Evolutionary conservation across 2,113 vertebrate genomes (phyloP), one percentile per base, ranked within the genome.

Genomic region (Chaetodon trifascialis): DNA sequence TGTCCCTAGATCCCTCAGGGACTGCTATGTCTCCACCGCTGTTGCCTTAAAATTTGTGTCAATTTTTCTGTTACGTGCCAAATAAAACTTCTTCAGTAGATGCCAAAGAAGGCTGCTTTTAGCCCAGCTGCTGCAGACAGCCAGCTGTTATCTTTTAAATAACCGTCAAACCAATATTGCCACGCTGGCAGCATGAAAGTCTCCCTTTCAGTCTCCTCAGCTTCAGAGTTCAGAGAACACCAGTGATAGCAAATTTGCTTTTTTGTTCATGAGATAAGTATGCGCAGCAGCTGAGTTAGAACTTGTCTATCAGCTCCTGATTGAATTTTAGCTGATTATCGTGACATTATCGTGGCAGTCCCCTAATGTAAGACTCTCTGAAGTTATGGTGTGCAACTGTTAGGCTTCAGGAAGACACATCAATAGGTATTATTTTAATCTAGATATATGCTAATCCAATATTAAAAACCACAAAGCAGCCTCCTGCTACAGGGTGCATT

Each of bases 71-170:
- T 47, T 59, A 76, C 51, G 58, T 63, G 23, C 63, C 56, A 56
- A 58, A 70, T 46, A 23, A 80, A n/a, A 62, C 21, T 34, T 80
- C 49, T 51, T 30, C 64, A 78, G 67, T n/a, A 74, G 63, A 84
- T 64, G 75, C 71, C 64, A 66, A 74, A 73, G 40, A 71, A 38
- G 51, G 3, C 66, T 6, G 54, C 77, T 80, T 30, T 71, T 7
- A 64, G 83, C 76, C 68, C 23, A 47, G 55, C 66, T 54, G 19
- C 58, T 79, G 49, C 40, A 79, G 84, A 83, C 89, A 84, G 80
- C 69, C 67, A 76, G 76, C 73, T 85, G 89, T 86, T 93, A 93
- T 90, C 91, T 88, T 81, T 89, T 60, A 84, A 91, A 89, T 83
- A 89, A 89, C 59, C 42, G 55, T 87, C 86, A 86, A 78, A 85